A percentile compares a stretch with the other conserved stretches of the same genome.
Evolutionary conservation across 2,113 vertebrate genomes (phyloP).

Genomic region (Mola mola): DNA sequence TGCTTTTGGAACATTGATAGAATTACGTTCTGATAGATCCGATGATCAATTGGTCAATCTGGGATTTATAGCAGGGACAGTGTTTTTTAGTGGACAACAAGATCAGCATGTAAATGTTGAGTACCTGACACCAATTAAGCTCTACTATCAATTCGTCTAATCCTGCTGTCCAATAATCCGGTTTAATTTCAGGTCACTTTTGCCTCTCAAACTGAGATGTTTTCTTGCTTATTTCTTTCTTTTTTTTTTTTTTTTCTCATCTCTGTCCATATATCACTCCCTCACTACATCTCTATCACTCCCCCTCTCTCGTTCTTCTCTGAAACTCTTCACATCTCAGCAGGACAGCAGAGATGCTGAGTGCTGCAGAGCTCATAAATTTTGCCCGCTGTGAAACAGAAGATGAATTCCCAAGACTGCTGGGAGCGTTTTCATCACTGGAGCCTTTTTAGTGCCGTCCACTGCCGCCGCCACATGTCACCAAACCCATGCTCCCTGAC

Average conservation of each 20-base stretch:
- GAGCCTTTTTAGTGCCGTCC: slow-evolving; percentile 71
- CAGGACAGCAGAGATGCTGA: slow-evolving; percentile 60
- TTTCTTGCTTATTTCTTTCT: neutral
- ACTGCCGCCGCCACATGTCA: slow-evolving; percentile 60
- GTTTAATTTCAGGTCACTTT: no score
- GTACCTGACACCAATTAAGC: no score
- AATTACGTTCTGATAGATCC: no score
- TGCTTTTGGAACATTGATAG: no score
- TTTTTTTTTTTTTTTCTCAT: neutral
- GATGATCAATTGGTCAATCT: no score
- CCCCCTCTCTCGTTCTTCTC: slow-evolving; percentile 5
- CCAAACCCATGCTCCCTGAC: slow-evolving; percentile 41
- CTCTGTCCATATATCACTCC: slow-evolving; percentile 1
- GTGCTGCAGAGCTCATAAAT: slow-evolving; percentile 71
- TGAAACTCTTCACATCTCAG: slow-evolving; percentile 31
- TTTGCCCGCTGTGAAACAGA: slow-evolving; percentile 73
- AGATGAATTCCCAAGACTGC: slow-evolving; percentile 73
- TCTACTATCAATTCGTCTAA: no score
- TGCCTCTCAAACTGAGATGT: no score
- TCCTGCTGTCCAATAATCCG: no score
- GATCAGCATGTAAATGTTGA: no score
- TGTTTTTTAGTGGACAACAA: no score
- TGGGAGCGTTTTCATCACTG: slow-evolving; percentile 70
- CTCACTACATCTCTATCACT: slow-evolving; percentile 7
- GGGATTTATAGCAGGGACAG: no score